Conservation (phyloP, 2,113 vertebrate species). For the Gymnorhina tibicen region DNA sequence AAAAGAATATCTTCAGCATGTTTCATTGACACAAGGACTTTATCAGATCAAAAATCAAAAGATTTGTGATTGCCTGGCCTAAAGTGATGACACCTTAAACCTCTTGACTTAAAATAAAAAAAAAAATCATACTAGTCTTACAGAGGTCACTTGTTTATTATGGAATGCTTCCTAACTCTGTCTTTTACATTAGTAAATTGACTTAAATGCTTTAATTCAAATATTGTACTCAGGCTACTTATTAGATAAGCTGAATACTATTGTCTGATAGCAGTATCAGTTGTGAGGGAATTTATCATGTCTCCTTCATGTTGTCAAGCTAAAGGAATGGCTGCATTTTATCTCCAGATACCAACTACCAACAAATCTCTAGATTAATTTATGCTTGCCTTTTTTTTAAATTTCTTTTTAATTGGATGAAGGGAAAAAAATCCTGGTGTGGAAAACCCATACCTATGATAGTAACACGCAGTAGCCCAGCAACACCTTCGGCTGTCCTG, state of each 20-base stretch:
- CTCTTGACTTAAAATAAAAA: neutral
- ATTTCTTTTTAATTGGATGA: neutral
- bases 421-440: neutral
- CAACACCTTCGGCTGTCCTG: neutral
- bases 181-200: neutral
- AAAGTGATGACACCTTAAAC: neutral
- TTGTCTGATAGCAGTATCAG: neutral
- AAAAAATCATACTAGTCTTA: neutral
- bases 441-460: conserved; percentile 53
- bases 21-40: neutral
- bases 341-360: neutral
- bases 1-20: neutral
- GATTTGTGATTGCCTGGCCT: neutral
- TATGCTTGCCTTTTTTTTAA: neutral
- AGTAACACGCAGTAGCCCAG: conserved; percentile 63
- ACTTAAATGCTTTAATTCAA: neutral
- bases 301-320: neutral
- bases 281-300: neutral
- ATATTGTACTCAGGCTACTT: neutral
- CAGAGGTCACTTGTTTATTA: neutral
- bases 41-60: neutral
- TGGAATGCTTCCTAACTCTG: neutral
- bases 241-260: neutral
- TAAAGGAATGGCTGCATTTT: neutral
- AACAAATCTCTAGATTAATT: neutral